A percentile compares a stretch with the other conserved stretches of the same genome.
Conservation (phyloP, 1,140 invertebrate genomes). For the Achroia grisella region DNA sequence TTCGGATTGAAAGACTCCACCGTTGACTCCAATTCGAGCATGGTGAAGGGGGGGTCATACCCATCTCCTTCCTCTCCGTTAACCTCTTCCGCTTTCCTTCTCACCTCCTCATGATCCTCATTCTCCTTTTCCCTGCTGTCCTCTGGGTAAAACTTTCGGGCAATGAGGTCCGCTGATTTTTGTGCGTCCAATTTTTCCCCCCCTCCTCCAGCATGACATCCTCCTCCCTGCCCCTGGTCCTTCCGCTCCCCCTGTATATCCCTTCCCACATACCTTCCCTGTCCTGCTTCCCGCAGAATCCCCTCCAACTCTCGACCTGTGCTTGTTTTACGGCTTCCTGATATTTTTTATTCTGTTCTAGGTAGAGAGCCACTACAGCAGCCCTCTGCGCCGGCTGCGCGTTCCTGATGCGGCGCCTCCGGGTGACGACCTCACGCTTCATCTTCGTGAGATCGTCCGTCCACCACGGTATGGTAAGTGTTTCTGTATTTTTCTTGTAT, state of each 20-base stretch:
- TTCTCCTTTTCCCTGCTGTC: slow-evolving; percentile 3
- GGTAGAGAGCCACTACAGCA: no score
- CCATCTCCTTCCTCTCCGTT: background rate
- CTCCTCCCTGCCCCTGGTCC: no score
- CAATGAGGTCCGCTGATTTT: slow-evolving; percentile 11
- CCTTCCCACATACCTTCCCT: slow-evolving; percentile 17
- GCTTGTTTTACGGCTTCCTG: no score
- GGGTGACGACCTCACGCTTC: no score
- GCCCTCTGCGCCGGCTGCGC: no score
- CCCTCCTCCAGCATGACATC: slow-evolving; percentile 6
- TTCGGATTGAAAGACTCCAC: slow-evolving; percentile 13
- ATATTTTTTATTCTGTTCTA: no score
- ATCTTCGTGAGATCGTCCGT: no score
- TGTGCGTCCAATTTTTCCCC: background rate
- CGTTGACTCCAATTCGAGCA: background rate
- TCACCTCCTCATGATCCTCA: background rate
- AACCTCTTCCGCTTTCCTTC: slow-evolving; percentile 1
- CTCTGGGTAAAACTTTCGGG: slow-evolving; percentile 17
- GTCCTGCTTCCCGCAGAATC: no score
- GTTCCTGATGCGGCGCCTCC: no score
- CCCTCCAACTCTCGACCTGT: no score
- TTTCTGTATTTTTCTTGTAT: no score
- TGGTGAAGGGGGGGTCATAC: slow-evolving; percentile 3
- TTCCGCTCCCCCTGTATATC: slow-evolving; percentile 7
- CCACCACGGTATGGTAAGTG: no score